Conservation (phyloP, 2,888 invertebrate genomes). For the Macaria notata region DNA sequence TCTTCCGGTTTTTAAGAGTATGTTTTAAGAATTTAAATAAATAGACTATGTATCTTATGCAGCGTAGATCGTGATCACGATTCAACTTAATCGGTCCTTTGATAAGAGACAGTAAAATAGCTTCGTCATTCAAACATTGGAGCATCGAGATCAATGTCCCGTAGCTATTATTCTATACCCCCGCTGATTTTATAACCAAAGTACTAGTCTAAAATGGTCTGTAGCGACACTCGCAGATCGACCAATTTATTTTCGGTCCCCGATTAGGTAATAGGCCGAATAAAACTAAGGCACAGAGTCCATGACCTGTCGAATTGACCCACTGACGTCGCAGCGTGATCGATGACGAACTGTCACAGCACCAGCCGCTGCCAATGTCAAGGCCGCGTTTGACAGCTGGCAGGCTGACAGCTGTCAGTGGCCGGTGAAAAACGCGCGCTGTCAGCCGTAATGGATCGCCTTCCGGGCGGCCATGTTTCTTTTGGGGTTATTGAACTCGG, state of each 20-base stretch:
- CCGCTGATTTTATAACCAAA: too few relatives aligned
- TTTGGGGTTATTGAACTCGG: constrained; percentile 54
- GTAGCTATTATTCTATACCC: too few relatives aligned
- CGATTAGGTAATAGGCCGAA: constrained; percentile 17
- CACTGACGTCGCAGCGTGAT: constrained; percentile 51
- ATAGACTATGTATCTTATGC: too few relatives aligned
- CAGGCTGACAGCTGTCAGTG: constrained; percentile 40
- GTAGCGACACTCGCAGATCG: neutral
- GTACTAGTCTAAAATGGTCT: too few relatives aligned
- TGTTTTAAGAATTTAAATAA: too few relatives aligned
- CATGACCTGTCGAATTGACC: constrained; percentile 31
- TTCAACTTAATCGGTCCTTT: too few relatives aligned
- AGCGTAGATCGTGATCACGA: too few relatives aligned
- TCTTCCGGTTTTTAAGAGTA: too few relatives aligned
- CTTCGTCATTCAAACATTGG: too few relatives aligned
- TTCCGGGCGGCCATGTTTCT: constrained; percentile 58
- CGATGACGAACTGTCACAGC: constrained; percentile 71
- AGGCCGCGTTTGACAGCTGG: constrained; percentile 35
- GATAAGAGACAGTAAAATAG: too few relatives aligned
- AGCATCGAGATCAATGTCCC: too few relatives aligned
- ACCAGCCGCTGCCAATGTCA: constrained; percentile 33
- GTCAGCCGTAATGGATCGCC: constrained; percentile 11
- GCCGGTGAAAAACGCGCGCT: constrained; percentile 9
- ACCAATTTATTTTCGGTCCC: constrained; percentile 9
- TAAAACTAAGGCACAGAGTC: constrained; percentile 17